Percentiles rank a stretch among this genome's conserved stretches.
These are phyloP conservation scores for Tenthredo notha DNA, from an alignment of 2,888 invertebrate species.

Conservation along the genomic window DNA sequence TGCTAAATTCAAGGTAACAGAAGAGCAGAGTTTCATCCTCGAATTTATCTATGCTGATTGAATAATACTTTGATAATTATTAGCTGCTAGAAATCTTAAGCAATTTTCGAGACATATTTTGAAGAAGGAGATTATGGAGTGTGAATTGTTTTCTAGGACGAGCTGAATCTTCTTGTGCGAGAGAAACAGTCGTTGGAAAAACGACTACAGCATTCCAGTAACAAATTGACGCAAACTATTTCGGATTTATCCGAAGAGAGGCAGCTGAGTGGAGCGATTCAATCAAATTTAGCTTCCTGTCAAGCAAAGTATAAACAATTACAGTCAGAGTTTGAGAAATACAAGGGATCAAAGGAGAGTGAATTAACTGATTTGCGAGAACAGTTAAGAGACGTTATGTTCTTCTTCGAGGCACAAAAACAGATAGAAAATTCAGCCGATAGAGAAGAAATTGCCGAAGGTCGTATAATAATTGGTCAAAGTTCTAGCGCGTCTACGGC, in stretches of 20 bases:
- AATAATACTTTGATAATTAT: neutral
- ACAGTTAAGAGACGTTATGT: constrained; percentile 97
- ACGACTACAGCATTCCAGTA: constrained; percentile 83
- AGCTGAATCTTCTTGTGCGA: constrained; percentile 80
- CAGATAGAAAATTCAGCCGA: constrained; percentile 81
- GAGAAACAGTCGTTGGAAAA: constrained; percentile 87
- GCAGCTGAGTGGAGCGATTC: constrained; percentile 89
- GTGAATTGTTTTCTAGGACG: constrained; percentile 75
- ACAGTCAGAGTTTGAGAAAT: constrained; percentile 72
- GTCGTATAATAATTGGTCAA: constrained; percentile 82
- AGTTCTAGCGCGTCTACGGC: constrained; percentile 62
- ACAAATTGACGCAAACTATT: constrained; percentile 85
- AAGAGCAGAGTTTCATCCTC: constrained; percentile 55
- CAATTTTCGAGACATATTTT: neutral
- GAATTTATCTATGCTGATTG: neutral
- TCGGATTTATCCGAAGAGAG: constrained; percentile 91
- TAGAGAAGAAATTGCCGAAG: constrained; percentile 82
- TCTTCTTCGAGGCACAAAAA: constrained; percentile 94
- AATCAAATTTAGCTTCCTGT: constrained; percentile 88
- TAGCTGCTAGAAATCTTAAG: neutral
- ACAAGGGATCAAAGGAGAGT: constrained; percentile 78
- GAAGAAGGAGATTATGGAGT: neutral
- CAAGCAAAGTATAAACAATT: constrained; percentile 80
- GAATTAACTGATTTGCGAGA: constrained; percentile 93
- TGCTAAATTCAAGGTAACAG: constrained; percentile 70